Conservation (phyloP, 2,797 vertebrate genomes). For the Podarcis siculus region DNA sequence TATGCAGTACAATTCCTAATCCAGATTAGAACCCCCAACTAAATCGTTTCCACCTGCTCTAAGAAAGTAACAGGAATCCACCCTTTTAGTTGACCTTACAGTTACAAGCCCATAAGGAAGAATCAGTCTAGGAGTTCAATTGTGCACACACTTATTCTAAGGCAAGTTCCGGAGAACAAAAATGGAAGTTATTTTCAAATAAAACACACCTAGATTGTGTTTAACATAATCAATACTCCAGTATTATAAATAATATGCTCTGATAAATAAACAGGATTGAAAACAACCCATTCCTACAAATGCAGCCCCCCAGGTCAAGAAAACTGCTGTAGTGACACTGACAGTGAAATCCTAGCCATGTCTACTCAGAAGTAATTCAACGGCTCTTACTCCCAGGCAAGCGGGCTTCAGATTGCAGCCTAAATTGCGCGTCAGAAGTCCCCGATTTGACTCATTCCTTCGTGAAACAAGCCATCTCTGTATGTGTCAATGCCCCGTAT, state of each 20-base stretch:
- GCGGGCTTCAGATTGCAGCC: no score
- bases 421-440: neutral
- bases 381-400: no score
- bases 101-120: neutral
- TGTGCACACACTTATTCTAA: no score
- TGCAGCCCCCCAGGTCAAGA: neutral
- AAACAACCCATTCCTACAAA: neutral
- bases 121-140: neutral
- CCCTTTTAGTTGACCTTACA: no score
- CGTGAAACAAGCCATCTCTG: neutral
- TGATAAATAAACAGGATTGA: neutral
- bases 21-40: neutral
- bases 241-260: no score
- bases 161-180: neutral
- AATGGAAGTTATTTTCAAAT: neutral
- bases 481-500: rapidly evolving
- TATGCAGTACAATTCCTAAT: neutral
- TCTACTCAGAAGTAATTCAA: no score
- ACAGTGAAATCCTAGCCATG: no score
- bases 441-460: neutral
- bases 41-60: neutral
- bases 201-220: neutral
- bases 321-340: neutral
- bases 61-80: no score
- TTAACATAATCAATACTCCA: no score